phyloP scores from a whole-genome alignment of 2,888 invertebrate species.

The Celastrina argiolus region DNA sequence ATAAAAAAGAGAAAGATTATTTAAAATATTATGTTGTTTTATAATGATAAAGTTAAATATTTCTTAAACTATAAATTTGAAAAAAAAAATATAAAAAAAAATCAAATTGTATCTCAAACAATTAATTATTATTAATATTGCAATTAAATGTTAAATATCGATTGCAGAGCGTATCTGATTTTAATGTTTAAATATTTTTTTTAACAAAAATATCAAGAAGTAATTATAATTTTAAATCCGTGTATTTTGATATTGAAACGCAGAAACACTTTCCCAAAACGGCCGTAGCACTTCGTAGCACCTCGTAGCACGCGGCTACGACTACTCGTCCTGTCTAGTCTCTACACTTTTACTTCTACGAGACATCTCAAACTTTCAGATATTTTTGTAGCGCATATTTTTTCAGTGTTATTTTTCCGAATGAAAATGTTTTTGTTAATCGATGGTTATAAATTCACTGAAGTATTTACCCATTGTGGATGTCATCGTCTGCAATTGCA shows the following conservation, averaged over 20 bases:
- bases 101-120: too few species aligned
- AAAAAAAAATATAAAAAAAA: too few species aligned
- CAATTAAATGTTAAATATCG: too few species aligned
- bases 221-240: too few species aligned
- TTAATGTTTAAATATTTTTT: too few species aligned
- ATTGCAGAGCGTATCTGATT: too few species aligned
- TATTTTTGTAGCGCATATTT: neutral
- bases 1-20: too few species aligned
- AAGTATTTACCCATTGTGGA: constrained; percentile 72
- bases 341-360: constrained; percentile 1
- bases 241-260: neutral
- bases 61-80: too few species aligned
- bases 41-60: too few species aligned
- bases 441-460: neutral
- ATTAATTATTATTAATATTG: too few species aligned
- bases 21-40: too few species aligned
- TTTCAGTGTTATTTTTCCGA: neutral
- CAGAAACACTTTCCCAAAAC: neutral
- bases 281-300: neutral
- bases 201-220: too few species aligned
- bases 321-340: neutral
- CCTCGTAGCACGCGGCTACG: constrained; percentile 3
- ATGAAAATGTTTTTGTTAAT: neutral
- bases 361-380: neutral
- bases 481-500: constrained; percentile 72